These are phyloP conservation scores for Nemurella pictetii DNA, from an alignment of 2,888 invertebrate species.

Conservation along the genomic window DNA sequence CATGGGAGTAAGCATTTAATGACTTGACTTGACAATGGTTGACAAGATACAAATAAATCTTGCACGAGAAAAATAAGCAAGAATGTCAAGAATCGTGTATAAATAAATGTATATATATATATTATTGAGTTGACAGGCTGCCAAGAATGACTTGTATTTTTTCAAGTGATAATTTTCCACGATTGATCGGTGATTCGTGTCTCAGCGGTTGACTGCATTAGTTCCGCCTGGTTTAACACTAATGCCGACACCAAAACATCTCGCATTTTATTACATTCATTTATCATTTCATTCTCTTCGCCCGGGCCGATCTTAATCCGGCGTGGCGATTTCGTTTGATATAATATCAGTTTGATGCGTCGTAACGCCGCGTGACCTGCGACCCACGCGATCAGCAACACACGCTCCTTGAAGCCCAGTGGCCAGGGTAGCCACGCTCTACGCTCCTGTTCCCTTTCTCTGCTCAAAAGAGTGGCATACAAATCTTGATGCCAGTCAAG, in stretches of 20 bases:
- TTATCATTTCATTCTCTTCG: conserved; percentile 18
- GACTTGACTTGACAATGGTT: not conserved
- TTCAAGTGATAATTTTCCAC: not conserved
- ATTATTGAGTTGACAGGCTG: not conserved
- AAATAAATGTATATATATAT: not conserved
- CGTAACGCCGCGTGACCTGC: not conserved
- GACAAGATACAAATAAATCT: not conserved
- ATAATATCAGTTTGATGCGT: not conserved
- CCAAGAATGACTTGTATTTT: not conserved
- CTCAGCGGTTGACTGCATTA: conserved; percentile 25
- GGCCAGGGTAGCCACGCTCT: too few relatives aligned
- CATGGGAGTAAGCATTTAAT: not conserved
- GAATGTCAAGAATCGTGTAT: not conserved
- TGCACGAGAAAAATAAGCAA: not conserved
- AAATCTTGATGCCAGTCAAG: too few relatives aligned
- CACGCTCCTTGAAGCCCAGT: not conserved
- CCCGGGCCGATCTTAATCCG: not conserved
- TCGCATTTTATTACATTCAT: not conserved
- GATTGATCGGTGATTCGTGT: conserved; percentile 11
- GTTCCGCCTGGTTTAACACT: conserved; percentile 21
- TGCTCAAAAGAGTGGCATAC: too few relatives aligned
- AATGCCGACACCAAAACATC: conserved; percentile 20
- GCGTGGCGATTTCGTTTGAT: not conserved
- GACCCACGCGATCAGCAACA: not conserved
- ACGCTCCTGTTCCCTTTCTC: too few relatives aligned